These are phyloP conservation scores for Trichomycterus rosablanca DNA, from an alignment of 2,113 vertebrate genomes.

Conservation along the genomic window DNA sequence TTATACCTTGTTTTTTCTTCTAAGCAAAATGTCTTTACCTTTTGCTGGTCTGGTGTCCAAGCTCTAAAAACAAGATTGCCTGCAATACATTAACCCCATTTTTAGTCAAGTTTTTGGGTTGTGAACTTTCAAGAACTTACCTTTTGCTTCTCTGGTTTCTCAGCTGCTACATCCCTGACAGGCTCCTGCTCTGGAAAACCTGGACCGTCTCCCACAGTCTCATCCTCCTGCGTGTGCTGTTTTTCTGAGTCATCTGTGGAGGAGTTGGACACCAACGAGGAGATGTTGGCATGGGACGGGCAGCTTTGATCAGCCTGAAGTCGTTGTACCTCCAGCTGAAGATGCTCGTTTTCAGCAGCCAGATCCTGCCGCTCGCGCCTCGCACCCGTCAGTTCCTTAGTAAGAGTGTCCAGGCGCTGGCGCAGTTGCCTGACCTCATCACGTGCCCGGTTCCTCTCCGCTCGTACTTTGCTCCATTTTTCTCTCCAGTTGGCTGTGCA, in stretches of 20 bases:
- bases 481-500: conserved; percentile 98
- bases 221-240: conserved; percentile 44
- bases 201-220: conserved; percentile 49
- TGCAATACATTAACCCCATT: too few species aligned
- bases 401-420: conserved; percentile 83
- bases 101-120: background rate
- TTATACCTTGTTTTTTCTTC: too few species aligned
- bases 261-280: conserved; percentile 46
- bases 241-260: conserved; percentile 48
- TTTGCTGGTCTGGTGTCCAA: too few species aligned
- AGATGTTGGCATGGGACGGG: conserved; percentile 4
- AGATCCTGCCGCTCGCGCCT: conserved; percentile 83
- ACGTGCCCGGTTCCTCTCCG: conserved; percentile 86
- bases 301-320: conserved; percentile 43
- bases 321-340: conserved; percentile 62
- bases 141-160: conserved; percentile 68
- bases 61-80: too few species aligned
- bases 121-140: conserved; percentile 33
- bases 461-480: conserved; percentile 97
- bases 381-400: conserved; percentile 84
- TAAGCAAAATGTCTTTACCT: too few species aligned
- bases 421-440: conserved; percentile 90
- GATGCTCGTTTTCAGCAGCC: conserved; percentile 72
- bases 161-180: conserved; percentile 77
- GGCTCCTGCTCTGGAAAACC: conserved; percentile 78